Conservation (phyloP, 2,113 vertebrate genomes). For the Phodopus roborovskii region DNA sequence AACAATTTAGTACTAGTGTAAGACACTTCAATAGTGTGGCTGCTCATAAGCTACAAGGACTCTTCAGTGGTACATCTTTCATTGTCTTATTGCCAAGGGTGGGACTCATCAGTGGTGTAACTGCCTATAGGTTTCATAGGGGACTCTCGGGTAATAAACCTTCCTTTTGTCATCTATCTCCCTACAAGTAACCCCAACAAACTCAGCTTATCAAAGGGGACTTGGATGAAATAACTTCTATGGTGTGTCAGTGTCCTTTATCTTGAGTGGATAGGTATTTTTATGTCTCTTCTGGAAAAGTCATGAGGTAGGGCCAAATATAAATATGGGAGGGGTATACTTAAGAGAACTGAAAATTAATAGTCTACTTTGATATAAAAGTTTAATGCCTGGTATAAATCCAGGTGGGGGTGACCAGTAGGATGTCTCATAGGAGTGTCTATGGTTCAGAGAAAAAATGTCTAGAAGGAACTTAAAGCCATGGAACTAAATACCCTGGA, state of each 20-base stretch:
- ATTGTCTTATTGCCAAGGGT: not conserved
- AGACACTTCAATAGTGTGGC: not conserved
- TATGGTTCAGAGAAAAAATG: not conserved
- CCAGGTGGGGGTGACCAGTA: not conserved
- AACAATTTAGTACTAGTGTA: not conserved
- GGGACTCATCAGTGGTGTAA: not conserved
- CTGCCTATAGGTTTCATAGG: not conserved
- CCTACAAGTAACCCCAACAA: not conserved
- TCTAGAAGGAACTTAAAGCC: constrained; percentile 19
- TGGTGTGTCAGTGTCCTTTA: not conserved
- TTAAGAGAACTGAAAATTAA: constrained; percentile 11
- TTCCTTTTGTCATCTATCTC: not conserved
- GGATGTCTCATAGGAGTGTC: not conserved
- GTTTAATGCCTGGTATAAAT: not conserved
- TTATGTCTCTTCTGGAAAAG: not conserved
- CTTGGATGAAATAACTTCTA: not conserved
- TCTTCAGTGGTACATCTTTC: not conserved
- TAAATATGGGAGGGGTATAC: not conserved
- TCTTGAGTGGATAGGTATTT: not conserved
- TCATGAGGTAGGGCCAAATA: not conserved
- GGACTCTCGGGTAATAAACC: too few species aligned
- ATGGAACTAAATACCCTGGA: not conserved
- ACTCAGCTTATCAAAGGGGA: not conserved
- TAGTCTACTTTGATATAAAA: constrained; percentile 4
- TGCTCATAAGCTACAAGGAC: not conserved